Evolutionary conservation across 2,797 vertebrate genomes (phyloP).

Genomic region (Heteromormyrus szaboi): DNA sequence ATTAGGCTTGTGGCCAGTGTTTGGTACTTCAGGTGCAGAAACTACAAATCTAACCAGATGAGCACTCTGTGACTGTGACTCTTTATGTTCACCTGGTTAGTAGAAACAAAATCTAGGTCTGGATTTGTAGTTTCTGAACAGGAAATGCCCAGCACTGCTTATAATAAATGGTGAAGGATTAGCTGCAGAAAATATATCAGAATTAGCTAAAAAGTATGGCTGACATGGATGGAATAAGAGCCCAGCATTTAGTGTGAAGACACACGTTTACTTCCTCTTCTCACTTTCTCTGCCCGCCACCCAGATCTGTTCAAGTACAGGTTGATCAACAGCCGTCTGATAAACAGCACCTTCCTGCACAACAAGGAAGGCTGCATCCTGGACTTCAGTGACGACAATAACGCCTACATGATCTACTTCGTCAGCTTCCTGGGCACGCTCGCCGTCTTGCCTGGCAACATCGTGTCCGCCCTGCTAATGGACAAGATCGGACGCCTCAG

Average conservation of each 20-base stretch:
- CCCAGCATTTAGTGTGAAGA: background rate
- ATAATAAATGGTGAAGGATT: background rate
- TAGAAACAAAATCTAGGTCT: background rate
- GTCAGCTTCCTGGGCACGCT: conserved; percentile 94
- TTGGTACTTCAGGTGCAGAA: background rate
- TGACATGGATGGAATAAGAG: background rate
- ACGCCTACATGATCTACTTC: conserved; percentile 89
- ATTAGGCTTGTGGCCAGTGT: background rate
- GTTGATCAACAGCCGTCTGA: conserved; percentile 79
- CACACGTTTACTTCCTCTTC: background rate
- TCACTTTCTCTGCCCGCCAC: background rate
- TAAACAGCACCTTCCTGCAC: conserved; percentile 76
- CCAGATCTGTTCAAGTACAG: conserved; percentile 86
- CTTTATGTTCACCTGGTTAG: background rate
- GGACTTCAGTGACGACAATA: conserved; percentile 89
- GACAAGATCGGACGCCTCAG: conserved; percentile 88
- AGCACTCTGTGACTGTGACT: background rate
- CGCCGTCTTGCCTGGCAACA: conserved; percentile 90
- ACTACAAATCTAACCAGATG: background rate
- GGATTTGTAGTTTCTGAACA: background rate
- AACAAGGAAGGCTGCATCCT: conserved; percentile 88
- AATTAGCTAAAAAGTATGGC: background rate
- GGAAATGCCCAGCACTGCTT: background rate
- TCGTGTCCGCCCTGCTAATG: conserved; percentile 90
- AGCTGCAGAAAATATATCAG: background rate